Base-by-base conservation (phyloP, 1,140 invertebrate genomes). In the Orius laevigatus region DNA sequence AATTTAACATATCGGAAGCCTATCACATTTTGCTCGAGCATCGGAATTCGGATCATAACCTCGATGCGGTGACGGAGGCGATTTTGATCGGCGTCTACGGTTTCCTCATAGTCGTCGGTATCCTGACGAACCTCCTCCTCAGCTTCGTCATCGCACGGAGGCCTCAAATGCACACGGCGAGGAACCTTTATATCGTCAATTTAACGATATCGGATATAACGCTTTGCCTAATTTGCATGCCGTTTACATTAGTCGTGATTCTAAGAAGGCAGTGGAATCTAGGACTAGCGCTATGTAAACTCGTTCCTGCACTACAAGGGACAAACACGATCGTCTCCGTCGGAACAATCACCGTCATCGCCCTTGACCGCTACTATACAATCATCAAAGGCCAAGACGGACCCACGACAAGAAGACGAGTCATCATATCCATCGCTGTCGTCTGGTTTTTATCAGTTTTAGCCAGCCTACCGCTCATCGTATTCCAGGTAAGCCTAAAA, bases 111-210 rank as follows among this genome's bases (percentile, higher is more conserved):
- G 52, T 61, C 0, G 31, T 62, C 1, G 69, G 68, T 0, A 55
- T 68, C 1, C 46, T 59, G 5, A 58, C 63, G 19, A 71, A 70
- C 54, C 40, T 63, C 4, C 48, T 67, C 5, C 61, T 71, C 2
- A 62, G 60, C 20, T 61, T 63, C 45, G 63, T 68, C 42, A 60
- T 67, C 2, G 64, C 66, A 1, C 55, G 65, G 0, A 16, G 51
- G 12, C 53, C 51, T 2, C 50, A 52, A 16, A 74, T 75, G 67
- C 61, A 71, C 15, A 73, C 73, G 2, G 66, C 73, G 2, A 57
- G 74, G n/a, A 77, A 77, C 58, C 65, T 76, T 10, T 77, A 75
- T 60, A 73, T 77, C 46, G 61, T 73, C n/a, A 76, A 75, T 57
- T 58, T 76, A 40, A 70, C 72, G 25, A 63, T 73, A 10, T 72